A percentile compares a stretch with the other conserved stretches of the same genome.
These are phyloP conservation scores for Sinohyriopsis cumingii DNA, from an alignment of 2,888 invertebrate species.

Conservation along the genomic window DNA sequence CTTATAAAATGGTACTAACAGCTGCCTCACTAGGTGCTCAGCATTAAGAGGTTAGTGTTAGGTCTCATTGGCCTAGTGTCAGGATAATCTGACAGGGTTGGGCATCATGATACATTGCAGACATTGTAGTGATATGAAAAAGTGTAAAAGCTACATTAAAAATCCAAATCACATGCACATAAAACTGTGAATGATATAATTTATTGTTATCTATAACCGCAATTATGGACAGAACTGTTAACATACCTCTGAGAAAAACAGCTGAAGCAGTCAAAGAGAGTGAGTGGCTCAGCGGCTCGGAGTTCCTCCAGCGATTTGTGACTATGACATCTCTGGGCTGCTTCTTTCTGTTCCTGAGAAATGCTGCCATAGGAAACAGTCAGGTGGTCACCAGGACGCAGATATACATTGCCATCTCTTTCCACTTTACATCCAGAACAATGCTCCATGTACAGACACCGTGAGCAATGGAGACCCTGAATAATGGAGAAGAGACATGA, in stretches of 20 bases:
- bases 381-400: slow-evolving; percentile 77
- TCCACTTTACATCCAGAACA: slow-evolving; percentile 77
- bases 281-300: slow-evolving; percentile 75
- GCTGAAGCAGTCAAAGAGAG: slow-evolving; percentile 78
- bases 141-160: too few species aligned
- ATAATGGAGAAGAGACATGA: slow-evolving; percentile 6
- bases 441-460: slow-evolving; percentile 76
- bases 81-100: too few species aligned
- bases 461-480: slow-evolving; percentile 77
- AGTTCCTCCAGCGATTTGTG: slow-evolving; percentile 74
- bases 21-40: too few species aligned
- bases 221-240: not conserved
- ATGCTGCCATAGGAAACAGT: slow-evolving; percentile 73
- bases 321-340: slow-evolving; percentile 59
- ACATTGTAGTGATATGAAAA: too few species aligned
- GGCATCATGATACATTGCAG: too few species aligned
- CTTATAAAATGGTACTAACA: too few species aligned
- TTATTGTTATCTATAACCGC: too few species aligned
- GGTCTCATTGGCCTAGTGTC: too few species aligned
- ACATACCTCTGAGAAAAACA: slow-evolving; percentile 76
- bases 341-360: slow-evolving; percentile 66
- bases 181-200: too few species aligned
- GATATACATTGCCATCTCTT: slow-evolving; percentile 70
- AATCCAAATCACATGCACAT: too few species aligned
- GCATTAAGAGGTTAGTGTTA: too few species aligned